Base-by-base conservation (phyloP, 1,140 invertebrate species). In the Aleiodes sp. region DNA sequence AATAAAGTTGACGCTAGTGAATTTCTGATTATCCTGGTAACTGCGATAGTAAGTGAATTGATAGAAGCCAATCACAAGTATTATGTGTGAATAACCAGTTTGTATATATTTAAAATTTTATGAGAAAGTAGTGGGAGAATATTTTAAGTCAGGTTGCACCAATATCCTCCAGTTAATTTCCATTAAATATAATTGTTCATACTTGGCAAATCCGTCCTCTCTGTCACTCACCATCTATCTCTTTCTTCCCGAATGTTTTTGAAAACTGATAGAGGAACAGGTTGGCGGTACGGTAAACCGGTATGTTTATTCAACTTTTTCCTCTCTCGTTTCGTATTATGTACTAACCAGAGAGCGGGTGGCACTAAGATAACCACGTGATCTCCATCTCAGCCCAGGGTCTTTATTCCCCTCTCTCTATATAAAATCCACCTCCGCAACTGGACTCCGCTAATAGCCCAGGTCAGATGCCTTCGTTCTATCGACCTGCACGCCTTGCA, bases 281-380 rank as follows among this genome's bases (percentile, higher is more conserved):
- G 67, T 69, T 69, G 67, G 59, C 41, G 64, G 43, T 57, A 33
- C 64, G 66, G 66, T 61, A 69, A 69, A 69, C 67, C 67, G 67
- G 67, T 69, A 69, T 26, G 24, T 35, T 35, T 4, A 35, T 4
- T 4, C 31, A 4, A 10, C 31, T 16, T 16, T 43, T 43, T 43
- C 39, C 19, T 16, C 39, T 43, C 39, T 43, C 39, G 19, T 43
- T 43, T 43, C 19, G 21, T 9, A 52, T 52, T 52, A 52, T 52
- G 26, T 24, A 24, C 46, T 21, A 52, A 52, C 19, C 10, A 52
- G 21, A 21, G 46, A 52, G 46, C 46, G 46, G 46, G 21, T 52
- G 46, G 46, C 21, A 52, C 39, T 43, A 4, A 16, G 19, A 4
- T 24, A 52, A n/a, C 46, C 46, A 52, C 46, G 46, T 52, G 46